Evolutionary conservation across 2,888 invertebrate species (phyloP).

Genomic region (Gerris lacustris): DNA sequence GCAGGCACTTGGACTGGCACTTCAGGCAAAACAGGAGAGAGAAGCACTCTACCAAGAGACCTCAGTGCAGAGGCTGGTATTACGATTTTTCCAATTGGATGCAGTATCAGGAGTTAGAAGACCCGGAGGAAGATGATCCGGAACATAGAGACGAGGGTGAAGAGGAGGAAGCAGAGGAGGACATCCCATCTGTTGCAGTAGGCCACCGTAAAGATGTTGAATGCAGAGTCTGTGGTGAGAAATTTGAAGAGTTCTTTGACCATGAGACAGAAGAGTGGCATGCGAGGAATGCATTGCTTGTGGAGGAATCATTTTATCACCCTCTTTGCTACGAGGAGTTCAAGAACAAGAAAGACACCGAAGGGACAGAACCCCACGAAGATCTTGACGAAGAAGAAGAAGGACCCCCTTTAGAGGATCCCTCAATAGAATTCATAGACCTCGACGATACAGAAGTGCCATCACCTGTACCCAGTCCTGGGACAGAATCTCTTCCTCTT

Average conservation of each 20-base stretch:
- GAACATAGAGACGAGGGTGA: conserved; percentile 43
- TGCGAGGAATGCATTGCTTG: conserved; percentile 64
- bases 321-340: conserved; percentile 81
- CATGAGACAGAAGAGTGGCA: conserved; percentile 98
- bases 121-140: conserved; percentile 59
- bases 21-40: conserved; percentile 86
- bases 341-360: conserved; percentile 44
- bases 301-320: conserved; percentile 69
- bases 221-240: conserved; percentile 85
- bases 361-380: conserved; percentile 11
- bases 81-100: conserved; percentile 84
- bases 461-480: not conserved
- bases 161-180: conserved; percentile 45
- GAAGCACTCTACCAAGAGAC: conserved; percentile 69
- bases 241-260: conserved; percentile 89
- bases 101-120: conserved; percentile 86
- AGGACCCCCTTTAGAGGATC: conserved; percentile 20
- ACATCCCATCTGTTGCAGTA: conserved; percentile 58
- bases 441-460: conserved; percentile 6
- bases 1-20: conserved; percentile 97
- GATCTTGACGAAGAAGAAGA: conserved; percentile 14
- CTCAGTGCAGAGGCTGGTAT: conserved; percentile 79
- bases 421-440: conserved; percentile 13
- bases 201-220: conserved; percentile 50
- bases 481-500: conserved; percentile 25